Percentiles rank a stretch among this genome's conserved stretches.
Conservation (phyloP, 2,113 vertebrate species). For the Conger conger region DNA sequence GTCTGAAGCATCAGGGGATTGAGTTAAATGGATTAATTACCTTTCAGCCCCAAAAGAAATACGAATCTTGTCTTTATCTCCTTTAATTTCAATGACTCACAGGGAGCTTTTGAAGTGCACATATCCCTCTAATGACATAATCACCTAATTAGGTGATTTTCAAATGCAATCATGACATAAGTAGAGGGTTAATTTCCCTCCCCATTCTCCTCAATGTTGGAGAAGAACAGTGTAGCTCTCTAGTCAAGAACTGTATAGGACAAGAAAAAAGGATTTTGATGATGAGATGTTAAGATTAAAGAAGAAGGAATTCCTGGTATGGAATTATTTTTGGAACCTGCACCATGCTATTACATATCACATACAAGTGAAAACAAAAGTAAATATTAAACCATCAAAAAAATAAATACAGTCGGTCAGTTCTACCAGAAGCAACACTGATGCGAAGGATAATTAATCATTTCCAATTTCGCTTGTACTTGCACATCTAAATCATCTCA, state of each 20-base stretch:
- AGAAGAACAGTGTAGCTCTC: slow-evolving; percentile 61
- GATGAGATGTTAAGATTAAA: slow-evolving; percentile 66
- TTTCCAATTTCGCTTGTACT: no score
- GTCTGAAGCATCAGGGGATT: slow-evolving; percentile 69
- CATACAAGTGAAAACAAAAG: slow-evolving; percentile 37
- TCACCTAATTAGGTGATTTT: slow-evolving; percentile 89
- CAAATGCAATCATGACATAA: slow-evolving; percentile 74
- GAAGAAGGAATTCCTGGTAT: slow-evolving; percentile 54
- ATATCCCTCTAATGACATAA: slow-evolving; percentile 89
- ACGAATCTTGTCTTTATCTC: slow-evolving; percentile 71
- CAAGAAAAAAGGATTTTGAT: slow-evolving; percentile 45
- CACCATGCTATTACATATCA: slow-evolving; percentile 48
- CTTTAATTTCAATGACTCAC: slow-evolving; percentile 81
- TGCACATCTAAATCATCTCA: no score
- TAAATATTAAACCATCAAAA: slow-evolving; percentile 48
- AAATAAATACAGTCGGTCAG: background rate
- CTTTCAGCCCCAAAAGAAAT: slow-evolving; percentile 71
- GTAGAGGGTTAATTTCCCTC: slow-evolving; percentile 76
- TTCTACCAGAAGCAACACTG: no score
- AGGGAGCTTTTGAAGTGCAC: slow-evolving; percentile 76
- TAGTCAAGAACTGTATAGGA: slow-evolving; percentile 51
- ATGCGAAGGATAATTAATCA: no score
- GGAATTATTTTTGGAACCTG: slow-evolving; percentile 57
- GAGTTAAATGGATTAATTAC: slow-evolving; percentile 93
- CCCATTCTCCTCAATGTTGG: slow-evolving; percentile 64